phyloP scores from a whole-genome alignment of 2,797 vertebrate species.

The Danio aesculapii region DNA sequence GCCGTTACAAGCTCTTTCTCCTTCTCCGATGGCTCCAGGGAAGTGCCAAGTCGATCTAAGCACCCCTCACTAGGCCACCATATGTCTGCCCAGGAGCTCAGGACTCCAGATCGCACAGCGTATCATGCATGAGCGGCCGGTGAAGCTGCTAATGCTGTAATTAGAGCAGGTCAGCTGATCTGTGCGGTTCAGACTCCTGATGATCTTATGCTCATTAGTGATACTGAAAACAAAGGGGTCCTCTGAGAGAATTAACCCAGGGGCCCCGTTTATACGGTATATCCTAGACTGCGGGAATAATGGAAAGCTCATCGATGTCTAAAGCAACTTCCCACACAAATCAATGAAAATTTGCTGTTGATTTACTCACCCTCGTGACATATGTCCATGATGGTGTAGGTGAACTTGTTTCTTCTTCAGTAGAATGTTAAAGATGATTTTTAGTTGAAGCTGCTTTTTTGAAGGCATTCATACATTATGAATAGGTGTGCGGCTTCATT shows the following conservation, averaged over 20 bases:
- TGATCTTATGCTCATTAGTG: conserved; percentile 62
- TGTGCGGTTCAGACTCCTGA: conserved; percentile 49
- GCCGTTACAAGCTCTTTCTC: conserved; percentile 15
- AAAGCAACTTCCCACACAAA: background rate
- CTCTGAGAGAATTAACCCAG: conserved; percentile 51
- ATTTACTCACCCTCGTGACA: background rate
- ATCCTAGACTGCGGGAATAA: conserved; percentile 29
- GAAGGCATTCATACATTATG: no score
- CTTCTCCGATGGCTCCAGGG: conserved; percentile 27
- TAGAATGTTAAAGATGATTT: no score
- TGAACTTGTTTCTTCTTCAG: no score
- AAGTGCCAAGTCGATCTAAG: conserved; percentile 41
- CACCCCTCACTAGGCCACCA: conserved; percentile 56
- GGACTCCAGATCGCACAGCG: conserved; percentile 49
- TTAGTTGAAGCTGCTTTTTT: no score
- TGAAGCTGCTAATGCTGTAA: conserved; percentile 63
- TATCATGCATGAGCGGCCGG: conserved; percentile 61
- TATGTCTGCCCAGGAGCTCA: conserved; percentile 59
- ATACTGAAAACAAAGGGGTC: conserved; percentile 56
- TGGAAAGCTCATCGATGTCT: conserved; percentile 24
- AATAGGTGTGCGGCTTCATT: no score
- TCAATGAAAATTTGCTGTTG: background rate
- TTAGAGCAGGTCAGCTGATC: conserved; percentile 65
- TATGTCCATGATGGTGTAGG: no score
- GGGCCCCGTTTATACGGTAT: conserved; percentile 43